Evolutionary conservation across 2,888 invertebrate species (phyloP).

Genomic region (Tetragonula carbonaria): DNA sequence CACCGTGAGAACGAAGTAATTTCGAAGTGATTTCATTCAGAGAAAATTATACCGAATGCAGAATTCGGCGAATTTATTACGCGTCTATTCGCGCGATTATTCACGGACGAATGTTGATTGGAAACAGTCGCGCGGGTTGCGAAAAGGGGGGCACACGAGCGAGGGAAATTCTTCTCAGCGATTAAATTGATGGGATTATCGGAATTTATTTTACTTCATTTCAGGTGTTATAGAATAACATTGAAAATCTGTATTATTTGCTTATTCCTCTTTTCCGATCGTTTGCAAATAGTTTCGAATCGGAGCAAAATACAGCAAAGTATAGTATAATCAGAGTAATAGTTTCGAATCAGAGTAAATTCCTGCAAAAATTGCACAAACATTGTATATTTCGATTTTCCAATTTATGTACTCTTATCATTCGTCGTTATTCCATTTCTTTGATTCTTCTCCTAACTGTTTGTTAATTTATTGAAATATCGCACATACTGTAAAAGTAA

Average conservation of each 20-base stretch:
- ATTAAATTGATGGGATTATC: background rate
- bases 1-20: conserved; percentile 7
- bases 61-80: too few relatives aligned
- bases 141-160: background rate
- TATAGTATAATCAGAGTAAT: too few relatives aligned
- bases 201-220: background rate
- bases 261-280: background rate
- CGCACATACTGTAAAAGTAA: too few relatives aligned
- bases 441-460: too few relatives aligned
- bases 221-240: background rate
- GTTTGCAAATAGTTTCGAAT: background rate
- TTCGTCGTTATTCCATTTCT: too few relatives aligned
- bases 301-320: too few relatives aligned
- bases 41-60: background rate
- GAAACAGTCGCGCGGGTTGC: background rate
- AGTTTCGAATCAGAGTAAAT: background rate
- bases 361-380: background rate
- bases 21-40: background rate
- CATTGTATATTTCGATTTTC: too few relatives aligned
- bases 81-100: background rate
- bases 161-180: background rate
- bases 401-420: too few relatives aligned
- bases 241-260: background rate
- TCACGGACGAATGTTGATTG: too few relatives aligned
- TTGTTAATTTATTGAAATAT: too few relatives aligned